Evolutionary conservation across 1,140 invertebrate genomes (phyloP).

Genomic region (Procambarus clarkii): DNA sequence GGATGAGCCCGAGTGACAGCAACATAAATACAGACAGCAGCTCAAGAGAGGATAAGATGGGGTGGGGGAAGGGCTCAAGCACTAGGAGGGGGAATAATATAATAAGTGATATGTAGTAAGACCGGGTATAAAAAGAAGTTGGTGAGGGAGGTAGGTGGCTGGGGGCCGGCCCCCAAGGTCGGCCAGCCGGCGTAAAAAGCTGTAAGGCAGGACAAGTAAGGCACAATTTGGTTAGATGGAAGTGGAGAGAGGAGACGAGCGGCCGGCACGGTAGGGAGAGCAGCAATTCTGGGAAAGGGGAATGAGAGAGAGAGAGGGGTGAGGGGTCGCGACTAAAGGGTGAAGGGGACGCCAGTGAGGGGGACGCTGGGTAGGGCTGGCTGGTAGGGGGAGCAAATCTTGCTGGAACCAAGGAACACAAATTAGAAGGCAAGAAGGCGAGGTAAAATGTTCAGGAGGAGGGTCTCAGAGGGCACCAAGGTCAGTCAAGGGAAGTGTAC

Average conservation of each 20-base stretch:
- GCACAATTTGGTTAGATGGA: constrained; percentile 15
- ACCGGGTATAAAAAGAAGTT: neutral
- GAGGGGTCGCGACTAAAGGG: neutral
- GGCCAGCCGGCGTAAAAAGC: neutral
- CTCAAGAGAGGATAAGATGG: neutral
- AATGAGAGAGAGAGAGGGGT: constrained; percentile 15
- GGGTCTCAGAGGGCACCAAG: no score
- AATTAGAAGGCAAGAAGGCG: neutral
- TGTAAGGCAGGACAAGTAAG: neutral
- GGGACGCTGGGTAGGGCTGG: neutral
- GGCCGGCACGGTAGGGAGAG: neutral
- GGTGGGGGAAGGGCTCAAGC: no score
- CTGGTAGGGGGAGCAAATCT: neutral
- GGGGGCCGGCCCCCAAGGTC: neutral
- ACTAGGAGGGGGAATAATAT: neutral
- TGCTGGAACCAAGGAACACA: neutral
- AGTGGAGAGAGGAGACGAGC: neutral
- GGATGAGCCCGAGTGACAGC: neutral
- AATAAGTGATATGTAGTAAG: neutral
- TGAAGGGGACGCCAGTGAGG: neutral
- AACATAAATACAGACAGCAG: neutral
- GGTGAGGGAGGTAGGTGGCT: neutral
- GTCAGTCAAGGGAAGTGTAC: no score
- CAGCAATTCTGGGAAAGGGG: neutral
- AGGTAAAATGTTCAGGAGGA: neutral